These are phyloP conservation scores for Aelia acuminata DNA, from an alignment of 2,888 invertebrate genomes.

Conservation along the genomic window DNA sequence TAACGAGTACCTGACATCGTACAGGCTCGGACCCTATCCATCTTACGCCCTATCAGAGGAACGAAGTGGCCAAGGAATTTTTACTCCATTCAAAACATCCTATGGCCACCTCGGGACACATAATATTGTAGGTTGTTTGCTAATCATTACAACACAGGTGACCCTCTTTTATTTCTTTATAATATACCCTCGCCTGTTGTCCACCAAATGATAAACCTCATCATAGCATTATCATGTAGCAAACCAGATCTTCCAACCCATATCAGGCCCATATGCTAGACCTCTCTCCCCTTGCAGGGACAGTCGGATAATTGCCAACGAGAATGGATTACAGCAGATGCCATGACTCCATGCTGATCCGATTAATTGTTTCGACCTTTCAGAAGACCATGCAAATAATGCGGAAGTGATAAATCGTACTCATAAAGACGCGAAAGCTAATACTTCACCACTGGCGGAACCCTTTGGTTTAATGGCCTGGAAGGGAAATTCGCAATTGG, in stretches of 20 bases:
- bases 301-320: neutral
- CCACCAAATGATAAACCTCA: no score
- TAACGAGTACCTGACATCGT: no score
- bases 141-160: no score
- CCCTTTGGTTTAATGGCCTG: neutral
- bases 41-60: no score
- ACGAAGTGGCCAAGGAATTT: no score
- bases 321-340: neutral
- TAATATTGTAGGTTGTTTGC: no score
- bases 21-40: no score
- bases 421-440: conserved; percentile 31
- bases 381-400: conserved; percentile 24
- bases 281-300: neutral
- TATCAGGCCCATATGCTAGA: neutral
- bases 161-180: no score
- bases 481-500: neutral
- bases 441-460: neutral
- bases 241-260: neutral
- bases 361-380: conserved; percentile 17
- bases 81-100: no score
- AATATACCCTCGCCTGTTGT: no score
- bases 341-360: neutral
- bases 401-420: conserved; percentile 1
- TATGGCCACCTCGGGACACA: no score
- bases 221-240: neutral